phyloP scores from a whole-genome alignment of 2,888 invertebrate species.

The Actias luna region DNA sequence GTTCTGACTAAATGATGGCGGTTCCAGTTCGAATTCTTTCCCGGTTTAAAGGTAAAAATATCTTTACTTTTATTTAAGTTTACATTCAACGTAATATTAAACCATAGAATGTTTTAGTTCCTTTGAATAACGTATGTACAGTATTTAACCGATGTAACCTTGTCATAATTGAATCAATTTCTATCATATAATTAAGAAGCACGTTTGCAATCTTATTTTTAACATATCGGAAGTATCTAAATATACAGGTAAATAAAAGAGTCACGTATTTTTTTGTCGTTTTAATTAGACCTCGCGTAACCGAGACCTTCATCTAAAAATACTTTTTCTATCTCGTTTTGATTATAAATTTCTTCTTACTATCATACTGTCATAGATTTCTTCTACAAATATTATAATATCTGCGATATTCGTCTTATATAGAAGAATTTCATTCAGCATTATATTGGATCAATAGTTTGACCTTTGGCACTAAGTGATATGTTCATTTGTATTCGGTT shows the following conservation, averaged over 20 bases:
- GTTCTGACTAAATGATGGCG: conserved; percentile 72
- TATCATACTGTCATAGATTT: conserved; percentile 22
- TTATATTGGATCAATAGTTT: conserved; percentile 32
- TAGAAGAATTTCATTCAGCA: conserved; percentile 19
- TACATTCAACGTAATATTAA: background rate
- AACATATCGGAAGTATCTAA: conserved; percentile 21
- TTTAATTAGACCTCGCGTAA: conserved; percentile 46
- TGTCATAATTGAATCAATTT: conserved; percentile 34
- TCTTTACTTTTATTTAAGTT: conserved; percentile 18
- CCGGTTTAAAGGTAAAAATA: conserved; percentile 78
- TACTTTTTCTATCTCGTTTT: conserved; percentile 47
- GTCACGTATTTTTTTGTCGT: conserved; percentile 50
- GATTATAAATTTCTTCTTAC: conserved; percentile 37
- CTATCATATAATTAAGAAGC: conserved; percentile 13
- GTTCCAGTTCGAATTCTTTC: conserved; percentile 81
- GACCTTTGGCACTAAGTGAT: conserved; percentile 44
- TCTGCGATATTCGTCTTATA: background rate
- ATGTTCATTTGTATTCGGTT: no score
- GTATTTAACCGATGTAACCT: conserved; percentile 38
- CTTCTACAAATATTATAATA: conserved; percentile 20
- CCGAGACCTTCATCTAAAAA: conserved; percentile 77
- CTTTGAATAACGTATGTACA: background rate
- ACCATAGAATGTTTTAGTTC: background rate
- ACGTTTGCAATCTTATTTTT: conserved; percentile 16
- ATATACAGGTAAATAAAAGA: conserved; percentile 22